Evolutionary conservation across 2,888 invertebrate species (phyloP), one percentile per base, ranked within the genome.

Genomic region (Dichetophora obliterata): DNA sequence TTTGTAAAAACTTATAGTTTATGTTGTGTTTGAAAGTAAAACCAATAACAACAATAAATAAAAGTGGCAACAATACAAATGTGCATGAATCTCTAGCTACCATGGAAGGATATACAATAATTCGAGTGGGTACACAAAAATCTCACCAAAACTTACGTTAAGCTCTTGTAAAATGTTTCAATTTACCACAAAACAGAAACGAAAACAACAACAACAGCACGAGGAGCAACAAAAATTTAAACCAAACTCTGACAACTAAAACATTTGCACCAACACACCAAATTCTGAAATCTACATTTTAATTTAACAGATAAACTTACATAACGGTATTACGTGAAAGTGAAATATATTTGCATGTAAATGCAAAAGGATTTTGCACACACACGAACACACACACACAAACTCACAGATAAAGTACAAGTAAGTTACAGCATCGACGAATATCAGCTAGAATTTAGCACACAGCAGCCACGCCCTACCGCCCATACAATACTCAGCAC

Each of bases 261-360:
- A 61, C 22, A 61, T 61, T 61, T 61, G 24, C 16, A 61, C 5
- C 54, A 54, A 63, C 34, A 70, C 31, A 70, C 14, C 69, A 31
- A n/a, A 52, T 52, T 43, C 61, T 34, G 48, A 37, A 72, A 61
- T 72, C 61, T 61, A 37, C 59, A 72, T 72, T 72, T 72, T 61
- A 72, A 72, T 72, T 48, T 43, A 72, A 61, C 61, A 72, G 72
- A 72, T 72, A 59, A 48, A 31, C 43, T 52, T 70, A 70, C 70
- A 54, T 52, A 57, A 57, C 70, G 34, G 54, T 34, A 57, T 52
- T 57, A 70, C 54, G 70, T 19, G 31, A 70, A 70, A 52, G 34
- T 57, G 70, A 70, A 70, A 70, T 70, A 52, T 52, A 70, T 70
- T 70, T 70, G 70, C 54, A 54, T 70, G 70, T 54, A 70, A 70